phyloP scores from a whole-genome alignment of 2,797 vertebrate genomes.

The Pteronotus mesoamericanus region DNA sequence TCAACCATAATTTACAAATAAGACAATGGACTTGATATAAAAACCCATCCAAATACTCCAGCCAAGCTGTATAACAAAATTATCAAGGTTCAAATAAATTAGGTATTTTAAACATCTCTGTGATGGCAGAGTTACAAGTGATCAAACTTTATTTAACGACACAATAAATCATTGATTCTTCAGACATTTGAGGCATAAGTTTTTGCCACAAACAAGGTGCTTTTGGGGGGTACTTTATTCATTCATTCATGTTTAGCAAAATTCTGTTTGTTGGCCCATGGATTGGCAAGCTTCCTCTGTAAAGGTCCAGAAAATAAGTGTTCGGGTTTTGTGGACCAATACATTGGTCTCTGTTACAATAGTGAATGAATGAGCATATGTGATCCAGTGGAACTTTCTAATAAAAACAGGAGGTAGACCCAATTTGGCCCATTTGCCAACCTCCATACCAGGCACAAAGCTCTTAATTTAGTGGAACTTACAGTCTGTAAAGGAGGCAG shows the following conservation, averaged over 20 bases:
- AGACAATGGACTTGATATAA: background rate
- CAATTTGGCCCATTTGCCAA: background rate
- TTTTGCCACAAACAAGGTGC: background rate
- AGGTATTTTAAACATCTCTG: slow-evolving; percentile 10
- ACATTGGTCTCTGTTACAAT: background rate
- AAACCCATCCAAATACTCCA: background rate
- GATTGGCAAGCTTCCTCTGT: background rate
- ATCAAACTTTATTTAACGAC: background rate
- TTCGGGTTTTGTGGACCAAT: background rate
- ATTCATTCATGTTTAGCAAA: background rate
- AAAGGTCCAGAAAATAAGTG: background rate
- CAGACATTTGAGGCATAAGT: background rate
- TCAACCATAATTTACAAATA: background rate
- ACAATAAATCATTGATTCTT: background rate
- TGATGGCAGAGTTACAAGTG: background rate
- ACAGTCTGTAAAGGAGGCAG: background rate
- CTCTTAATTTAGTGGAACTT: background rate
- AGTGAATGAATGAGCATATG: background rate
- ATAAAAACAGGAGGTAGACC: background rate
- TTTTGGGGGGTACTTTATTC: background rate
- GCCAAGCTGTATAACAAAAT: background rate
- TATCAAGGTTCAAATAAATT: background rate
- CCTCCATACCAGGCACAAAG: background rate
- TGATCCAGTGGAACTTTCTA: background rate
- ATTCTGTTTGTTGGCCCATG: background rate